Base-by-base conservation (phyloP, 2,888 invertebrate species). In the Autographa pulchrina region DNA sequence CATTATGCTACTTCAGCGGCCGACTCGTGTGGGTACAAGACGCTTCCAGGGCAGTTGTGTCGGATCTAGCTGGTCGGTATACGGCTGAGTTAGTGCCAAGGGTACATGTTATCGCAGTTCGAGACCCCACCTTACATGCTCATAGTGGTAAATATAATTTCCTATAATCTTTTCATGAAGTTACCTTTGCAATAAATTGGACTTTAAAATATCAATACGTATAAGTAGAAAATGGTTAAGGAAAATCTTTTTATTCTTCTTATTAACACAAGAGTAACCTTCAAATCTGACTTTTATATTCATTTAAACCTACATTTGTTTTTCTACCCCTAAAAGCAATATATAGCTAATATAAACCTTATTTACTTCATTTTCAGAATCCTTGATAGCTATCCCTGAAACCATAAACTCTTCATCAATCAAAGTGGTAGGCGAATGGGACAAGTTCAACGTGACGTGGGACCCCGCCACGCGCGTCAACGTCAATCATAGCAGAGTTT, bases 401-500 rank as follows among this genome's bases (percentile, higher is more conserved):
- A 93, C 97, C 0, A 97, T 99, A 2, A 94, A 97, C 64, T 91
- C 96, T 2, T 94, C 96, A 1, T 97, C 97, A 0, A 97, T 99
- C 67, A 92, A 91, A 62, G 97, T 98, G 6, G 93, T 95, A 4
- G 99, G 99, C 0, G 96, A 96, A 18, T 98, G 98, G 97, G 96
- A 98, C 75, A 96, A 96, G 54, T 99, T 99, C 88, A 98, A 97
- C 82, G 96, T 99, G 58, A 97, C 97, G 2, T 99, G 99, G 99
- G 95, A 97, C 20, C 97, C 98, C 0, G 96, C 98, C 0, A 93
- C 92, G 0, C 97, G 97, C 66, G 97, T 98, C 5, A 99, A 98
- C 84, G 97, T 98, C 0, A 98, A 98, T 86, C 98, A 98, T 88
- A 98, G 98, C 16, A 96, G 96, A 5, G 97, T 99, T 0, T 98